A percentile compares a stretch with the other conserved stretches of the same genome.
Conservation (phyloP, 1,140 invertebrate genomes). For the Pseudomyrmex gracilis region DNA sequence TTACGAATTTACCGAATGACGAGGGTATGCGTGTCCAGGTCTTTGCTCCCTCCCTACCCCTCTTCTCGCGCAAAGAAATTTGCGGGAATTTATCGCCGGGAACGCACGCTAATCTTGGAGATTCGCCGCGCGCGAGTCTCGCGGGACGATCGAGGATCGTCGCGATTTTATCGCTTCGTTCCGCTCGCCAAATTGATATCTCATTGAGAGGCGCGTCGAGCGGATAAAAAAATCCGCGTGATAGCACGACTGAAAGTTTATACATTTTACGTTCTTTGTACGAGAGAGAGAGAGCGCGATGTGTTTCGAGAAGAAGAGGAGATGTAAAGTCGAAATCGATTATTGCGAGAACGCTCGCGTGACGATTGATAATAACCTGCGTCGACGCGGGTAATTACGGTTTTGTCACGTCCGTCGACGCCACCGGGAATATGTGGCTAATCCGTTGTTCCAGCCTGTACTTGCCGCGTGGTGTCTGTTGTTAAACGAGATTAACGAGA, state of each 20-base stretch:
- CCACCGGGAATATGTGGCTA: conserved; percentile 69
- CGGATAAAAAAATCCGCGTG: conserved; percentile 23
- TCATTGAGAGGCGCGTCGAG: conserved; percentile 24
- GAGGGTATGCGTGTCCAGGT: conserved; percentile 54
- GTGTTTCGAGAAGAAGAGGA: background rate
- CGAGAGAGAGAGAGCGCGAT: conserved; percentile 15
- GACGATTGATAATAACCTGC: conserved; percentile 76
- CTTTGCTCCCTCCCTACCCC: conserved; percentile 13
- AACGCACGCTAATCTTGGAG: conserved; percentile 21
- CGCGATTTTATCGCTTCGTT: conserved; percentile 4
- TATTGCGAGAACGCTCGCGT: conserved; percentile 67
- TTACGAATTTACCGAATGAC: conserved; percentile 70
- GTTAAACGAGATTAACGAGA: conserved; percentile 65
- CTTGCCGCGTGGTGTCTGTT: conserved; percentile 69
- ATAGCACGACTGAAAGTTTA: conserved; percentile 29
- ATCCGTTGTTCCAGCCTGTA: conserved; percentile 71
- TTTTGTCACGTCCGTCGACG: conserved; percentile 73
- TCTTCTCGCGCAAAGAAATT: background rate
- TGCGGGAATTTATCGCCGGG: conserved; percentile 33
- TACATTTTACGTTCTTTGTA: conserved; percentile 49
- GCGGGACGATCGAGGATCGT: background rate
- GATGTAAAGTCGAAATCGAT: conserved; percentile 72
- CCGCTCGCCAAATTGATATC: conserved; percentile 32
- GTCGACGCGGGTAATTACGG: conserved; percentile 74
- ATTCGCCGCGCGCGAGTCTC: background rate